phyloP scores from a whole-genome alignment of 1,140 invertebrate species.

The Drosophila parvula region DNA sequence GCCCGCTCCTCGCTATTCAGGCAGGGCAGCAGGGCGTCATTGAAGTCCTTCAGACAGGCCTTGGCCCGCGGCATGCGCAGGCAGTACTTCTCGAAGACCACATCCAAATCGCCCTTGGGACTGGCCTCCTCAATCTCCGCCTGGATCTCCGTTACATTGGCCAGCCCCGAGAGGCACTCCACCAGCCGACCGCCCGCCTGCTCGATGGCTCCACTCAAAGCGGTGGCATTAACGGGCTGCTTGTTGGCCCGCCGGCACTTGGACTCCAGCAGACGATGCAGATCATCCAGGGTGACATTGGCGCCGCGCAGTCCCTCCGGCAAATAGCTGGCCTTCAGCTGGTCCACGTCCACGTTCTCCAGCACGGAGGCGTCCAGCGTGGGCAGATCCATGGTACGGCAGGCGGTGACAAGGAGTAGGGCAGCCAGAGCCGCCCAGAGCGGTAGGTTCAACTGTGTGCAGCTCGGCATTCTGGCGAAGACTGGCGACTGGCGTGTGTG shows the following conservation, averaged over 20 bases:
- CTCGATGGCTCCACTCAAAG: constrained; percentile 46
- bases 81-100: constrained; percentile 86
- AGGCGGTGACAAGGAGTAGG: background rate
- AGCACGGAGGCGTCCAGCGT: constrained; percentile 11
- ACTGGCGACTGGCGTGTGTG: constrained; percentile 37
- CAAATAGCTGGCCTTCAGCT: constrained; percentile 49
- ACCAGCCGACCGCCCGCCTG: constrained; percentile 44
- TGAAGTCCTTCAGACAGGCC: constrained; percentile 87
- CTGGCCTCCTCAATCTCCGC: constrained; percentile 87
- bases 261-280: constrained; percentile 51
- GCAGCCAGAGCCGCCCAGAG: background rate
- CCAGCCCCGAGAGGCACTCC: constrained; percentile 84
- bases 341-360: constrained; percentile 46
- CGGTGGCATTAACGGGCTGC: constrained; percentile 26
- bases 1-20: constrained; percentile 86
- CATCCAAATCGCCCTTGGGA: constrained; percentile 86
- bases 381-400: constrained; percentile 18
- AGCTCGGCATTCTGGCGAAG: constrained; percentile 30
- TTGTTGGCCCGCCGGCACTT: constrained; percentile 66
- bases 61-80: constrained; percentile 87
- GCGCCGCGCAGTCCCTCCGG: constrained; percentile 42
- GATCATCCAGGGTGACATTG: constrained; percentile 53
- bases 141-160: constrained; percentile 85
- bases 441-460: constrained; percentile 12
- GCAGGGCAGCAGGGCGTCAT: constrained; percentile 86